A percentile compares a stretch with the other conserved stretches of the same genome.
These are phyloP conservation scores for Eueides isabella DNA, from an alignment of 1,140 invertebrate species.

Conservation along the genomic window DNA sequence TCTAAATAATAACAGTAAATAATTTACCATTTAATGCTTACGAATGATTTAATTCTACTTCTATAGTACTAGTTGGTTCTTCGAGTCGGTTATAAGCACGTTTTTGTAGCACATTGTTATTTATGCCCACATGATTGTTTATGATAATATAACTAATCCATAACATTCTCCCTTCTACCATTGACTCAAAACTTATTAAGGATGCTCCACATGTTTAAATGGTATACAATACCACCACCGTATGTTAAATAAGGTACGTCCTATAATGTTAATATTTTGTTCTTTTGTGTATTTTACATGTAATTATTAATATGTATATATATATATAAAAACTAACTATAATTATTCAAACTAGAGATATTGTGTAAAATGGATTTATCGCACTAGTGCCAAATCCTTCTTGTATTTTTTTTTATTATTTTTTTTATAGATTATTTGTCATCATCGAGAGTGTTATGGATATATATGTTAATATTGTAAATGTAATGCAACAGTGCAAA, in stretches of 20 bases:
- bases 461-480: slow-evolving; percentile 54
- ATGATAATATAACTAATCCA: slow-evolving; percentile 79
- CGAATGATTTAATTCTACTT: background rate
- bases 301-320: slow-evolving; percentile 62
- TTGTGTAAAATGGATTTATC: slow-evolving; percentile 45
- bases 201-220: slow-evolving; percentile 79
- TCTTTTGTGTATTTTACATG: slow-evolving; percentile 74
- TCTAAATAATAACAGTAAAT: background rate
- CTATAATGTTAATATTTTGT: slow-evolving; percentile 57
- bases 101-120: slow-evolving; percentile 57
- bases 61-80: slow-evolving; percentile 27
- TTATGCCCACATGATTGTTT: slow-evolving; percentile 58
- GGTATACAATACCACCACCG: slow-evolving; percentile 78
- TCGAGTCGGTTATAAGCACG: slow-evolving; percentile 44
- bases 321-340: slow-evolving; percentile 35
- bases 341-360: slow-evolving; percentile 31
- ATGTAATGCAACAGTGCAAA: slow-evolving; percentile 46
- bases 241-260: slow-evolving; percentile 78
- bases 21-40: background rate
- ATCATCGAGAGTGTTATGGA: slow-evolving; percentile 78
- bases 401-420: slow-evolving; percentile 33
- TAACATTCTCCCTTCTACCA: slow-evolving; percentile 81
- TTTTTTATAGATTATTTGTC: slow-evolving; percentile 43
- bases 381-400: slow-evolving; percentile 69
- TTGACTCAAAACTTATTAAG: slow-evolving; percentile 81